Conservation (phyloP, 2,888 invertebrate genomes). For the Melanostoma mellinum region DNA sequence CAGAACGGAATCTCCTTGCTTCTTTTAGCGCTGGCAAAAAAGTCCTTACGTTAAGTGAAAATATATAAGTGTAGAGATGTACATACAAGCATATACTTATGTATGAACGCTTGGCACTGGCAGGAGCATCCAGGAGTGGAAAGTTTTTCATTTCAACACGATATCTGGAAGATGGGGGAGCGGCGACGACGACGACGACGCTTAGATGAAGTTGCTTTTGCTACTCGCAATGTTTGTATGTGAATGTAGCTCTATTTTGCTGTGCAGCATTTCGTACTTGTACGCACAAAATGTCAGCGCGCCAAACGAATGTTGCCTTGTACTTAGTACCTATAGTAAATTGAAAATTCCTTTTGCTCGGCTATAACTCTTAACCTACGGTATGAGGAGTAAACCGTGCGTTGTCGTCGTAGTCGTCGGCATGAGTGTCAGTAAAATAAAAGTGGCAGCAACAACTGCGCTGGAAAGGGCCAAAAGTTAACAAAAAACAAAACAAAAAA, state of each 20-base stretch:
- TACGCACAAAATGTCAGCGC: slow-evolving; percentile 68
- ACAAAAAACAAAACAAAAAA: slow-evolving; percentile 9
- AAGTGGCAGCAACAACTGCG: slow-evolving; percentile 57
- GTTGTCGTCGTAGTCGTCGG: neutral
- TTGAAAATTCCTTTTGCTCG: slow-evolving; percentile 64
- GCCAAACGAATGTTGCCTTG: slow-evolving; percentile 2
- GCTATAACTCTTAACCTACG: slow-evolving; percentile 57
- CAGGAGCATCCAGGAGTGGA: slow-evolving; percentile 58
- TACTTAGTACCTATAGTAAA: slow-evolving; percentile 22
- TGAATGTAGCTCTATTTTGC: slow-evolving; percentile 57
- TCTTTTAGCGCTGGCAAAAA: slow-evolving; percentile 47
- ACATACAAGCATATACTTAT: slow-evolving; percentile 34
- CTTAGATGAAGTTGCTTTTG: slow-evolving; percentile 40
- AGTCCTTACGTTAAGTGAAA: slow-evolving; percentile 71
- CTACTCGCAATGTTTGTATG: slow-evolving; percentile 21
- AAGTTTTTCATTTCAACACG: slow-evolving; percentile 61
- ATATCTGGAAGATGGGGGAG: slow-evolving; percentile 2
- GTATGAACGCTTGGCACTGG: slow-evolving; percentile 36
- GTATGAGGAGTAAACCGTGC: slow-evolving; percentile 34
- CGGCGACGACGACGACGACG: neutral
- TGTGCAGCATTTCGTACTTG: slow-evolving; percentile 52
- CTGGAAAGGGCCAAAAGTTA: slow-evolving; percentile 15
- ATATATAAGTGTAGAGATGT: slow-evolving; percentile 13
- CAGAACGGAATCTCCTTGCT: slow-evolving; percentile 58
- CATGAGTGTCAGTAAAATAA: slow-evolving; percentile 54